Base-by-base conservation (phyloP, 1,140 invertebrate species). In the Chelonus insularis region DNA sequence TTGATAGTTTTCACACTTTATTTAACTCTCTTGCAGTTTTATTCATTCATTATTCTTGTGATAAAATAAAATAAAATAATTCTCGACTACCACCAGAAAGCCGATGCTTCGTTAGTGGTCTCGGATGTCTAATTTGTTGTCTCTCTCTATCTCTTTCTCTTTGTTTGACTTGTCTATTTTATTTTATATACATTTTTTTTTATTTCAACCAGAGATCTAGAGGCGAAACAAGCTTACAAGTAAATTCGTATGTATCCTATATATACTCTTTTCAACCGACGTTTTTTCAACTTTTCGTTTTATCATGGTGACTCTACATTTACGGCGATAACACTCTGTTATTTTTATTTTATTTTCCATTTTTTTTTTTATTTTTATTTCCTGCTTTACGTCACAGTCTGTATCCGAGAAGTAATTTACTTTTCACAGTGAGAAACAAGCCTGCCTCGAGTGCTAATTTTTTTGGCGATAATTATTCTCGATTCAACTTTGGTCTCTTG, bases 61-160 rank as follows among this genome's bases (percentile, higher is more conserved):
- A 39, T 14, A 39, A 12, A 55, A 55, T 29, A 29, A 29, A 29
- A 29, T 29, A 29, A 29, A 55, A 45, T 21, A 45, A 37, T 45
- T 23, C 9, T 25, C 21, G 23, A 14, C 52, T 21, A 23, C 16
- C 23, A 29, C n/a, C n/a, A 21, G 39, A 45, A 57, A 57, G 39
- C 21, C 55, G 39, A 57, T 45, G 55, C 39, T 57, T 57, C 55
- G 39, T 57, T 57, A 57, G 55, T 32, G 54, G 54, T 56, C 39
- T 41, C 54, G 18, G 18, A 18, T 25, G n/a, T 45, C 29, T 20
- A 20, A n/a, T 18, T 23, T 23, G 4, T 41, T 41, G 14, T 56
- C 36, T 41, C 54, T 16, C 21, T 29, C 48, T n/a, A 32, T 3
- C 25, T 29, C 25, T 8, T 14, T 18, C 54, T 18, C n/a, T 23